Base-by-base conservation (phyloP, 2,888 invertebrate species). In the Siphonodentalium dalli region DNA sequence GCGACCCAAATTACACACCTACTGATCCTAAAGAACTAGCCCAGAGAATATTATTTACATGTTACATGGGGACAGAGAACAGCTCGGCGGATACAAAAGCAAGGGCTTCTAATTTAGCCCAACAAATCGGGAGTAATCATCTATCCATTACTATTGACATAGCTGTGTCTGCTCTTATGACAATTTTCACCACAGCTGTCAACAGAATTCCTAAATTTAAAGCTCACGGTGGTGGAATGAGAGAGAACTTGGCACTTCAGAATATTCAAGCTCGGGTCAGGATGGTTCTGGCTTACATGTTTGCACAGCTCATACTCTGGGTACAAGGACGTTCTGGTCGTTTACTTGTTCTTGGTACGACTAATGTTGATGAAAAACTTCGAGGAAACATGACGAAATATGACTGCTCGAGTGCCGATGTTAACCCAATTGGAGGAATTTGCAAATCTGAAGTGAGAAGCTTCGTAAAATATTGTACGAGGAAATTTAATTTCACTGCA, bases 331-430 rank as follows among this genome's bases (percentile, higher is more conserved):
- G 92, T 46, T 90, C 92, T 0, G 97, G 98, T 1, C 93, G 94
- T 0, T 84, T 98, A 0, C 84, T 99, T 1, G 98, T 99, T 1
- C 82, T 91, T 9, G 93, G 93, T 0, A 93, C 96, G 0, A 91
- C 96, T 3, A 99, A 99, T 83, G 98, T 98, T 0, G 99, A 99
- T 81, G 99, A 99, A 83, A n/a, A 83, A 1, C 83, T 99, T 11
- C 85, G 97, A 43, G 99, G 99, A 0, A 99, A 99, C 78, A 88
- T 98, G 85, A 99, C 99, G 0, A 99, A 99, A 82, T 99, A 99
- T 77, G 99, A 99, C 83, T 99, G 98, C 80, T 98, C 98, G 21
- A 95, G 97, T 73, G 98, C 98, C 0, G 99, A 99, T 78, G 85
- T 99, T 18, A 99, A 98, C 83, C 98, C 98, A 0, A 99, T 99